A percentile compares a stretch with the other conserved stretches of the same genome.
Evolutionary conservation across 2,797 vertebrate genomes (phyloP).

Genomic region (Lemur catta): DNA sequence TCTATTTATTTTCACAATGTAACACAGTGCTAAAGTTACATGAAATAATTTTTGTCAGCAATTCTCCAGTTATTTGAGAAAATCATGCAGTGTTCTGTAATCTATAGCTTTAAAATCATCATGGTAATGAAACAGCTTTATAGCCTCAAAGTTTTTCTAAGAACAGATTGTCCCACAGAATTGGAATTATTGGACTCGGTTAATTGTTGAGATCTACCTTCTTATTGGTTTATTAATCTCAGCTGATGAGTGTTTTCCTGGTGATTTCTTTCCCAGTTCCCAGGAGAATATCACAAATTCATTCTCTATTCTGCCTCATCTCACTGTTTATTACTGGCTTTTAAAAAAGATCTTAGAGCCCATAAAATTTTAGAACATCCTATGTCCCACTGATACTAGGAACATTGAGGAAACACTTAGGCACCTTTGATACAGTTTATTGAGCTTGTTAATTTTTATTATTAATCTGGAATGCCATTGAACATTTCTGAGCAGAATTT

Average conservation of each 20-base stretch:
- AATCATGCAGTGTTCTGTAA: background rate
- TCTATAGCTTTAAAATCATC: background rate
- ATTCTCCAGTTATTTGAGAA: background rate
- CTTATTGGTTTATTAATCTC: background rate
- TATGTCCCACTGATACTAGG: background rate
- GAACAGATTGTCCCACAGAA: background rate
- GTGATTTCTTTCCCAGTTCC: constrained; percentile 4
- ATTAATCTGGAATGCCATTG: background rate
- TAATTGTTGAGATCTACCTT: background rate
- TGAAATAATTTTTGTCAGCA: constrained; percentile 13
- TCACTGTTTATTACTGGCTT: background rate
- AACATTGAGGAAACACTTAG: background rate
- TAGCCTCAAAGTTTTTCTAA: background rate
- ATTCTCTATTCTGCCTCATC: background rate
- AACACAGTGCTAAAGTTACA: background rate
- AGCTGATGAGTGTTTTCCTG: background rate
- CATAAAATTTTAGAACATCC: background rate
- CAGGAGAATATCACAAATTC: background rate
- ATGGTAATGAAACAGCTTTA: background rate
- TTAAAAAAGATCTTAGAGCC: background rate
- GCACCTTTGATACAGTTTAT: background rate
- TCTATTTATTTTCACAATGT: background rate
- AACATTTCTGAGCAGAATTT: background rate
- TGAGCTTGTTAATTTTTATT: background rate
- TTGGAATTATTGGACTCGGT: background rate